Evolutionary conservation across 1,140 invertebrate genomes (phyloP), one percentile per base, ranked within the genome.

Genomic region (Sycobia sp.): DNA sequence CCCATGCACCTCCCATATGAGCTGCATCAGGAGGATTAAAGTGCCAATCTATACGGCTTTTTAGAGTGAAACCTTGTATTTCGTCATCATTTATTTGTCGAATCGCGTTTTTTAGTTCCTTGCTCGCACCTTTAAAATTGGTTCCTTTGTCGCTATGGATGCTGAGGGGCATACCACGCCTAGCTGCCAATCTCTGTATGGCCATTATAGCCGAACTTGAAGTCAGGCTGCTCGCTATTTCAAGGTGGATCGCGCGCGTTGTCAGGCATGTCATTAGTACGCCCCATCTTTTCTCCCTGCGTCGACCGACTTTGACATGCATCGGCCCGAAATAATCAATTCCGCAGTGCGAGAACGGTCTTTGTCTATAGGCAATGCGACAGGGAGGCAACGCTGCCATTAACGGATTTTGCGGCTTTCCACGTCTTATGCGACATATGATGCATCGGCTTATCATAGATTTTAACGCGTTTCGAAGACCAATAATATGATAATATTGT

Each of bases 261-360:
- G 65, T 67, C 8, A 73, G n/a, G 39, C 68, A 73, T 0, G 69
- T 71, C 18, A 76, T 74, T 10, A 84, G 22, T 11, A 66, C 71
- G 3, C 76, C 66, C 46, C 69, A 81, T 11, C 72, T 49, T 49
- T 79, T 81, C 13, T 74, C 65, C 10, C 20, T 57, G 0, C 66
- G 59, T 50, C 72, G 39, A 4, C 69, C 66, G 11, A 68, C 63
- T 34, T 62, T 70, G 0, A 72, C 58, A 16, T 66, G 56, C 27
- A 77, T 43, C 1, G 73, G 73, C 0, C 72, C 71, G 53, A 72
- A 76, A 44, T 71, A 78, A 39, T 79, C 74, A 2, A 76, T 23
- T 0, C 76, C 74, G 2, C 60, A 65, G 18, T 70, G 67, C 1
- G 59, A 66, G 38, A 79, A 77, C 0, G 74, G 69, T 4, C 57